phyloP scores from a whole-genome alignment of 2,888 invertebrate genomes.

The Acrobasis suavella region DNA sequence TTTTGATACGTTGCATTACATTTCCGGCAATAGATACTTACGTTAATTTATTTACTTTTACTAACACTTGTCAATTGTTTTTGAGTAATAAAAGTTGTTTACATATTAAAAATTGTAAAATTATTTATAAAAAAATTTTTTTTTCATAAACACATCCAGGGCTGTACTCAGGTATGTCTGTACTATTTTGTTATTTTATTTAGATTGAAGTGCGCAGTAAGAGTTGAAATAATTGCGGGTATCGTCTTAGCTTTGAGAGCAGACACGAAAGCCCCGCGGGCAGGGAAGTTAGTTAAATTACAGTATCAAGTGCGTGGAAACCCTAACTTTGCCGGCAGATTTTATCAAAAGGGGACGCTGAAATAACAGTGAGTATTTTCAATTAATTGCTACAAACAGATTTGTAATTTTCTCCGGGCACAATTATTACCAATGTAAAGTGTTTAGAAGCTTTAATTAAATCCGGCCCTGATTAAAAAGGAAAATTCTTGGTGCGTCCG shows the following conservation, averaged over 20 bases:
- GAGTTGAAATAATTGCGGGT: slow-evolving; percentile 17
- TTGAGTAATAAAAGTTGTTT: too few relatives aligned
- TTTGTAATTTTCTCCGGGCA: slow-evolving; percentile 52
- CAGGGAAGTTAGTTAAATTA: slow-evolving; percentile 23
- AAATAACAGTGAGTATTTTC: slow-evolving; percentile 39
- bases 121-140: too few relatives aligned
- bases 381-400: slow-evolving; percentile 60
- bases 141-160: too few relatives aligned
- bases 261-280: slow-evolving; percentile 14
- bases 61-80: too few relatives aligned
- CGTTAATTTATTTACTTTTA: too few relatives aligned
- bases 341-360: slow-evolving; percentile 32
- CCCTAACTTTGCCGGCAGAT: slow-evolving; percentile 27
- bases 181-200: slow-evolving; percentile 1
- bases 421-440: slow-evolving; percentile 70
- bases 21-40: too few relatives aligned
- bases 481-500: slow-evolving; percentile 42
- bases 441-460: slow-evolving; percentile 70
- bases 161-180: too few relatives aligned
- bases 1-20: too few relatives aligned
- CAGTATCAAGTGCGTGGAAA: slow-evolving; percentile 22
- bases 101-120: too few relatives aligned
- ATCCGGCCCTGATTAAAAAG: slow-evolving; percentile 63
- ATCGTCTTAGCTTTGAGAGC: slow-evolving; percentile 6
- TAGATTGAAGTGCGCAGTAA: background rate